Conservation (phyloP, 2,113 vertebrate genomes). For the Illadopsis cleaveri region DNA sequence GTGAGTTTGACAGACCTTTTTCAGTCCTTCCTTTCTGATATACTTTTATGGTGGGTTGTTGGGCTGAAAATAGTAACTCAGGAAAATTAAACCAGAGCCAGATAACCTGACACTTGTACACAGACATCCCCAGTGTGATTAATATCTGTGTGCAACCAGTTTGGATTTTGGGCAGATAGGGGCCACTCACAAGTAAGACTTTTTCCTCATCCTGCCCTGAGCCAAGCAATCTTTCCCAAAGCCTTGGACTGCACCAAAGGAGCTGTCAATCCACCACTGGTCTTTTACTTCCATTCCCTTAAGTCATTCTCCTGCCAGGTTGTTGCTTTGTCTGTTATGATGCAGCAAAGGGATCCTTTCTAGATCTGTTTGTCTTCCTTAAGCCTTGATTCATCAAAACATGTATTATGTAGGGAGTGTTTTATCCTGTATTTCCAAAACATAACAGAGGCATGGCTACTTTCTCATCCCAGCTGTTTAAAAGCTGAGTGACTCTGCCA, state of each 20-base stretch:
- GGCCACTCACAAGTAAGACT: not conserved
- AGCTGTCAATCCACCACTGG: not conserved
- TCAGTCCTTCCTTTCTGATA: not conserved
- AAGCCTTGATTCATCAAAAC: constrained; percentile 29
- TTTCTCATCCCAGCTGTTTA: not conserved
- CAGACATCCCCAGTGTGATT: not conserved
- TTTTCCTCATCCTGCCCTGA: not conserved
- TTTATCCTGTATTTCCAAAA: constrained; percentile 52
- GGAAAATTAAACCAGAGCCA: not conserved
- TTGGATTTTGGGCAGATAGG: not conserved
- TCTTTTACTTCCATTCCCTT: not conserved
- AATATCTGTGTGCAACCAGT: not conserved
- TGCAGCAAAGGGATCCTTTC: not conserved
- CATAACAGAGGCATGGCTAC: not conserved
- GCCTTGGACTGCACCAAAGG: not conserved
- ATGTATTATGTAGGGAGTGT: constrained; percentile 8
- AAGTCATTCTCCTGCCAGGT: not conserved
- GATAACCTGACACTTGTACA: not conserved
- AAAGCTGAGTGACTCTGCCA: not conserved
- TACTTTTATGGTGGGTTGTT: not conserved
- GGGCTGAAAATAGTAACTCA: not conserved
- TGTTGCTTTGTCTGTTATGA: not conserved
- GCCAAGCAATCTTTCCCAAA: not conserved
- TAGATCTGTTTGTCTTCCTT: not conserved
- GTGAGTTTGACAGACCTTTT: not conserved